Percentiles rank a stretch among this genome's conserved stretches.
Evolutionary conservation across 1,140 invertebrate genomes (phyloP).

Genomic region (Drosophila simulans): DNA sequence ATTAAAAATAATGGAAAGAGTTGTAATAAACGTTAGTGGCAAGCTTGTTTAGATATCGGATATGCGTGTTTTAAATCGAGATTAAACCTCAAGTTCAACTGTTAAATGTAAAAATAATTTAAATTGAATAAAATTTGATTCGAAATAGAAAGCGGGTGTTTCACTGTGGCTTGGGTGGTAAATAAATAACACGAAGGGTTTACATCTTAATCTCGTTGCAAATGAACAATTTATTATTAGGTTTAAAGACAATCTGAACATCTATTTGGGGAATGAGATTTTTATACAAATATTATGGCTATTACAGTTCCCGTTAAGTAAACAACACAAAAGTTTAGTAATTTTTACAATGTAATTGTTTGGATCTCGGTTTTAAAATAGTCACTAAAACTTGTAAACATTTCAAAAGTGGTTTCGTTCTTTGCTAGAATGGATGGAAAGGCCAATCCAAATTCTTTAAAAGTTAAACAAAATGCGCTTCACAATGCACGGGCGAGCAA

Average conservation of each 20-base stretch:
- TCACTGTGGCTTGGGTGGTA: background rate
- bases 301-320: background rate
- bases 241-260: background rate
- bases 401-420: conserved; percentile 41
- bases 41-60: conserved; percentile 68
- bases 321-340: conserved; percentile 6
- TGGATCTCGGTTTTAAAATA: conserved; percentile 38
- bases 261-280: background rate
- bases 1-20: conserved; percentile 8
- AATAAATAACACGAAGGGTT: background rate
- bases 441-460: conserved; percentile 29
- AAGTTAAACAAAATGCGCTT: conserved; percentile 60
- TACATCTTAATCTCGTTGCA: background rate
- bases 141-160: conserved; percentile 2
- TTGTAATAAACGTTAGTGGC: conserved; percentile 48
- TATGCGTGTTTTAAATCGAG: conserved; percentile 65
- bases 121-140: conserved; percentile 52
- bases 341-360: conserved; percentile 40
- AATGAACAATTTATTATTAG: conserved; percentile 22
- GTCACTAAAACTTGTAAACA: conserved; percentile 60
- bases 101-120: conserved; percentile 65
- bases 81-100: conserved; percentile 68
- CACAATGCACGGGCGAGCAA: conserved; percentile 16
- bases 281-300: background rate
- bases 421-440: background rate